These are phyloP conservation scores for Poliocrania exsul DNA, from an alignment of 2,797 vertebrate species.

Conservation along the genomic window DNA sequence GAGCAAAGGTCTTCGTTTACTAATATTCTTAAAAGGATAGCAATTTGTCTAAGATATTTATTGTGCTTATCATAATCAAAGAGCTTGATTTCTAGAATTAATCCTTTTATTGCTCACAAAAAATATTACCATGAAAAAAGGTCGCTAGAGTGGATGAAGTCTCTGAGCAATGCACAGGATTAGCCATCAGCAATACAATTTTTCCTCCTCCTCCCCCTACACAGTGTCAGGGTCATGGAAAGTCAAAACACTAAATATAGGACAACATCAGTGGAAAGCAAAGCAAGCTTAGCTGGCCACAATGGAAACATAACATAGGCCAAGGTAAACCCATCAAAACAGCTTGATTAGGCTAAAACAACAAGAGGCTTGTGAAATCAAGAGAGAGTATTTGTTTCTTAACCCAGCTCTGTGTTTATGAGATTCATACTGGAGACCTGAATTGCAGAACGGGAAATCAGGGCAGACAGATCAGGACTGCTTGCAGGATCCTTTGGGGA, in stretches of 20 bases:
- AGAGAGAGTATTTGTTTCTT: not conserved
- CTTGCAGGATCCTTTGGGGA: not conserved
- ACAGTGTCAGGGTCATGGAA: conserved; percentile 24
- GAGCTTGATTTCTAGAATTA: conserved; percentile 55
- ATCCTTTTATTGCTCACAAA: conserved; percentile 56
- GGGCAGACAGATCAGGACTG: not conserved
- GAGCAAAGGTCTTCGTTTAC: conserved; percentile 68
- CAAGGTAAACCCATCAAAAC: conserved; percentile 31
- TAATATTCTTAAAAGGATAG: conserved; percentile 72
- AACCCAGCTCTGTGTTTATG: not conserved
- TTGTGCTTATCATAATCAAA: conserved; percentile 48
- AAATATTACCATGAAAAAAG: conserved; percentile 52
- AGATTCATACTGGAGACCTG: not conserved
- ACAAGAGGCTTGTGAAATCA: not conserved
- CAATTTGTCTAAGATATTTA: conserved; percentile 59
- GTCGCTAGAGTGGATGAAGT: not conserved
- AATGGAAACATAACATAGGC: not conserved
- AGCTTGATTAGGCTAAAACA: conserved; percentile 10
- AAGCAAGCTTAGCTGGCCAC: conserved; percentile 12
- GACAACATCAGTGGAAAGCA: conserved; percentile 10
- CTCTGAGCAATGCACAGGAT: conserved; percentile 5
- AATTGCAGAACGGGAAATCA: not conserved
- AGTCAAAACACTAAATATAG: conserved; percentile 60
- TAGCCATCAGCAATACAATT: conserved; percentile 43
- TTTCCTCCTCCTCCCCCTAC: conserved; percentile 31